Evolutionary conservation across 1,140 invertebrate species (phyloP).

Genomic region (Drosophila ohnishii): DNA sequence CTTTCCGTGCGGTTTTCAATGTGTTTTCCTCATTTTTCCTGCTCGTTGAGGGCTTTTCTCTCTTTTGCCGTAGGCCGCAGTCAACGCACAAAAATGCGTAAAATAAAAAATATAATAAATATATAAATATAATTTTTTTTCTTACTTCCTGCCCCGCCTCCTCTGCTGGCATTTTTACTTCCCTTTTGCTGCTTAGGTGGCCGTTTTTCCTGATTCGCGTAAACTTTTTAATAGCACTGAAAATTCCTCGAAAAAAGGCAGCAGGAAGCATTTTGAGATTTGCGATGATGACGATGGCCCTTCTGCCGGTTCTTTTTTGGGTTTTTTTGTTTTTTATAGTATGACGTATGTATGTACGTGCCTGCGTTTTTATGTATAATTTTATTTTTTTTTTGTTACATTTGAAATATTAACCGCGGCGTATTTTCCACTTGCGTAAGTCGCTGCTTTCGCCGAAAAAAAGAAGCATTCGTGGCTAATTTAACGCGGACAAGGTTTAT

Average conservation of each 20-base stretch:
- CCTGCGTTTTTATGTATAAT: neutral
- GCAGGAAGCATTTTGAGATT: constrained; percentile 48
- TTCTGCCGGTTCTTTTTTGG: neutral
- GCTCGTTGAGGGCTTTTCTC: constrained; percentile 15
- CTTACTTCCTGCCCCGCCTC: constrained; percentile 28
- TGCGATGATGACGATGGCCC: constrained; percentile 42
- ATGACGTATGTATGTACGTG: constrained; percentile 10
- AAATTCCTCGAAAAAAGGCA: constrained; percentile 37
- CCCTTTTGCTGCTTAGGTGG: constrained; percentile 35
- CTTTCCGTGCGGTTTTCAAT: constrained; percentile 50
- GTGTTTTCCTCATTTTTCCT: constrained; percentile 36
- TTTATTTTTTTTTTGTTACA: neutral
- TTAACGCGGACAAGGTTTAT: constrained; percentile 15
- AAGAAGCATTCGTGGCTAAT: constrained; percentile 11
- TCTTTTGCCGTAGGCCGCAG: constrained; percentile 29
- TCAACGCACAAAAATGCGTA: constrained; percentile 48
- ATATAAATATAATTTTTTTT: constrained; percentile 38
- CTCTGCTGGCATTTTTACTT: constrained; percentile 25
- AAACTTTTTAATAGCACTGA: constrained; percentile 47
- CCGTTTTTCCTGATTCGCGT: constrained; percentile 46
- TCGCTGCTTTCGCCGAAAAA: neutral
- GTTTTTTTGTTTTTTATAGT: neutral
- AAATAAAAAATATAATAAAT: constrained; percentile 53
- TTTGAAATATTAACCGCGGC: constrained; percentile 27
- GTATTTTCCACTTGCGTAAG: constrained; percentile 36